Evolutionary conservation across 2,888 invertebrate genomes (phyloP).

Genomic region (Pachymerium ferrugineum): DNA sequence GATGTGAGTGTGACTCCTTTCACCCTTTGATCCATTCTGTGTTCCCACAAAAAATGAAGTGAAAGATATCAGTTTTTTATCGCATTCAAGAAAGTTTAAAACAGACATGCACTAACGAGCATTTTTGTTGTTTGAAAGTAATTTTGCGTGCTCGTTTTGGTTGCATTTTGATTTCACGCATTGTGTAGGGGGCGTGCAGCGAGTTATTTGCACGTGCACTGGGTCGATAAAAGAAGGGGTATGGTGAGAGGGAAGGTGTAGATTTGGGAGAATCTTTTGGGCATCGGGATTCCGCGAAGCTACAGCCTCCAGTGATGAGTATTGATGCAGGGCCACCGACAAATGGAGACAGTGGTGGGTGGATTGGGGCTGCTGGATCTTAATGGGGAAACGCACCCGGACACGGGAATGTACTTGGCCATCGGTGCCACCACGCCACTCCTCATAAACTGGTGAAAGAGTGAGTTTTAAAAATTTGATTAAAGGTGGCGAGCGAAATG

Average conservation of each 20-base stretch:
- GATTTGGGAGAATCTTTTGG: not conserved
- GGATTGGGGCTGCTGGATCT: not conserved
- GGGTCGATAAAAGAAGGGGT: not conserved
- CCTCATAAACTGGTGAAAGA: not conserved
- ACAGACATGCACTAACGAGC: not conserved
- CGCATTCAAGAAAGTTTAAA: too few species aligned
- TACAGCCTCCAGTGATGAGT: not conserved
- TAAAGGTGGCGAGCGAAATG: not conserved
- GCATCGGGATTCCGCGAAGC: not conserved
- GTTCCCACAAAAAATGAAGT: too few species aligned
- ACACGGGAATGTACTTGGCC: conserved; percentile 13
- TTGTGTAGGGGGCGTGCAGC: not conserved
- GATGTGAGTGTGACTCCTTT: not conserved
- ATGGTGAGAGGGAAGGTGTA: not conserved
- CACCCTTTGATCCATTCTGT: not conserved
- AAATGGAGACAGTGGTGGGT: not conserved
- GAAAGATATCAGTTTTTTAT: too few species aligned
- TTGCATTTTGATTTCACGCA: not conserved
- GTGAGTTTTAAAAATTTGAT: not conserved
- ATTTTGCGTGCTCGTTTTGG: conserved; percentile 8
- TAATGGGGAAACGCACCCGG: not conserved
- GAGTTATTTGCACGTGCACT: conserved; percentile 4
- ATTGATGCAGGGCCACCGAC: not conserved
- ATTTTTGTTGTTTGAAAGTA: not conserved
- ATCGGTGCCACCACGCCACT: not conserved